Conservation (phyloP, 2,888 invertebrate genomes). For the Mayetiola destructor region DNA sequence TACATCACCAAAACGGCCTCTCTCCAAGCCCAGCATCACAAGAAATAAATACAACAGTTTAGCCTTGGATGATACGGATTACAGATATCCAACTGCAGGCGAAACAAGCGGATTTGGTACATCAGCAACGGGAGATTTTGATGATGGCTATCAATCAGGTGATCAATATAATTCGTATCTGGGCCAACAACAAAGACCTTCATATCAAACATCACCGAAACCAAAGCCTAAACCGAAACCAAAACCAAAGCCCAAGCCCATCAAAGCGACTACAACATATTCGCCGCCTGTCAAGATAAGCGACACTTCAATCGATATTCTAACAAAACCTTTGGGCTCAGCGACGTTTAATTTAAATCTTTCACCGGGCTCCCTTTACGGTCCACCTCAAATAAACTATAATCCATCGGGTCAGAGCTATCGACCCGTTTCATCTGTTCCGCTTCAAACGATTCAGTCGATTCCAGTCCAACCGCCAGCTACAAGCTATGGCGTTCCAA, state of each 20-base stretch:
- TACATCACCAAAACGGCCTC: background rate
- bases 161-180: too few species aligned
- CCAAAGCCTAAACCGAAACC: conserved; percentile 25
- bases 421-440: conserved; percentile 16
- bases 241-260: background rate
- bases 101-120: background rate
- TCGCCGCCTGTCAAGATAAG: background rate
- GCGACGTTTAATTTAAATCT: conserved; percentile 5
- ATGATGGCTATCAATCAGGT: too few species aligned
- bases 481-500: conserved; percentile 20
- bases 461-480: conserved; percentile 25
- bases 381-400: conserved; percentile 23
- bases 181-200: conserved; percentile 1
- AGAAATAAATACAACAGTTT: background rate
- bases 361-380: conserved; percentile 18
- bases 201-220: conserved; percentile 23
- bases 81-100: background rate
- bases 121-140: background rate
- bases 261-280: background rate
- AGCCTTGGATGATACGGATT: background rate
- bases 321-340: background rate
- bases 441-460: conserved; percentile 22
- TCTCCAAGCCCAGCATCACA: background rate
- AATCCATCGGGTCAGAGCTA: conserved; percentile 19
- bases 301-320: background rate